A percentile compares a stretch with the other conserved stretches of the same genome.
These are phyloP conservation scores for Idaea dimidiata DNA, from an alignment of 2,888 invertebrate species.

Conservation along the genomic window DNA sequence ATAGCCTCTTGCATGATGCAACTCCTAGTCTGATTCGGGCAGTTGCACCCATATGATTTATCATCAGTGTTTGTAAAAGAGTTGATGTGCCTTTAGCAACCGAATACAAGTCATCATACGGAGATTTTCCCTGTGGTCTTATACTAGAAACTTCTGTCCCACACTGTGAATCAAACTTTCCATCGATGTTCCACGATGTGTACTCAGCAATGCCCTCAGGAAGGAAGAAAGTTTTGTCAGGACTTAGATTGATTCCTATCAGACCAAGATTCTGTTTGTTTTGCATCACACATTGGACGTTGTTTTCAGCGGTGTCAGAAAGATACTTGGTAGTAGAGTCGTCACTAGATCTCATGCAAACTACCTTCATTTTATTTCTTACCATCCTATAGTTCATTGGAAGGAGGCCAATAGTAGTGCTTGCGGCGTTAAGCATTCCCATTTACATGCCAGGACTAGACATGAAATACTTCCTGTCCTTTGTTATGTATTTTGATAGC, in stretches of 20 bases:
- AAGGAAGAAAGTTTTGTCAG: conserved; percentile 5
- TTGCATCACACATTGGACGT: not conserved
- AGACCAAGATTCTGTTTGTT: not conserved
- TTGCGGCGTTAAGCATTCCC: no score
- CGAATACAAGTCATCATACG: not conserved
- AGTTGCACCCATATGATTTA: conserved; percentile 1
- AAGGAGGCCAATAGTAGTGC: no score
- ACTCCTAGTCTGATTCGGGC: not conserved
- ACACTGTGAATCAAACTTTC: not conserved
- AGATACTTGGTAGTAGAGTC: conserved; percentile 5
- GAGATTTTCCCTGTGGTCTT: conserved; percentile 4
- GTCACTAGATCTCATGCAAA: conserved; percentile 7
- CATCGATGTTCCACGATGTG: conserved; percentile 6
- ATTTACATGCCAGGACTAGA: no score
- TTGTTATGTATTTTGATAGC: no score
- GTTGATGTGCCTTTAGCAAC: not conserved
- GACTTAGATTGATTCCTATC: conserved; percentile 5
- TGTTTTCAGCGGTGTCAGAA: conserved; percentile 2
- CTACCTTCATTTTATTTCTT: not conserved
- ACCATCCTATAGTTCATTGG: no score
- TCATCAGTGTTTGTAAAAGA: not conserved
- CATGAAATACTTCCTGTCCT: no score
- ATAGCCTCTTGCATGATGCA: not conserved
- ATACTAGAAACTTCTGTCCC: not conserved
- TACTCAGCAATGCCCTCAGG: not conserved